Percentiles rank a stretch among this genome's conserved stretches.
These are phyloP conservation scores for Laodelphax striatellus DNA, from an alignment of 1,140 invertebrate species.

Conservation along the genomic window DNA sequence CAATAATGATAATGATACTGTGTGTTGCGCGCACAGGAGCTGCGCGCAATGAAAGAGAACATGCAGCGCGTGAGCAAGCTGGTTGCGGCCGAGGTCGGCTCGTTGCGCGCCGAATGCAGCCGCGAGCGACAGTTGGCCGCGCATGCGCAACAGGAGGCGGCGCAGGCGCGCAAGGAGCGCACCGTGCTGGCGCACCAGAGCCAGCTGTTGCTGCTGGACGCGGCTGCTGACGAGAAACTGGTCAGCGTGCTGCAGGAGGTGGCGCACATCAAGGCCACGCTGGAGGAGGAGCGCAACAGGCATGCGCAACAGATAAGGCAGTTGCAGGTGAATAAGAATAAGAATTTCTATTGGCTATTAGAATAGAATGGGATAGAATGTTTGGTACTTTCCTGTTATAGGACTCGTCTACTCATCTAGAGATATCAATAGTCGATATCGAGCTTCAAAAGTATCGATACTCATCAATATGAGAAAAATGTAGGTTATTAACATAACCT, in stretches of 20 bases:
- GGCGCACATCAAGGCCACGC: conserved; percentile 42
- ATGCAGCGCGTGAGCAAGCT: conserved; percentile 49
- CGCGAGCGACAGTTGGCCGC: conserved; percentile 44
- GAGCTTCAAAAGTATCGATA: no score
- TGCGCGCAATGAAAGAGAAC: conserved; percentile 42
- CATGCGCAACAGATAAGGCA: conserved; percentile 41
- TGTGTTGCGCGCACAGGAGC: no score
- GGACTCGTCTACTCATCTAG: no score
- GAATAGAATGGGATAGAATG: no score
- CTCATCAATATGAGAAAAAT: no score
- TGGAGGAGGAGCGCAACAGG: conserved; percentile 45
- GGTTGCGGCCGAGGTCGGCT: conserved; percentile 47
- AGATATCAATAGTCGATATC: no score
- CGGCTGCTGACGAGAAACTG: conserved; percentile 40
- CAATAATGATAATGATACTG: no score
- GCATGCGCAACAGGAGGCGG: conserved; percentile 35
- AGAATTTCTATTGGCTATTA: no score
- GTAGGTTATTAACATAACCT: no score
- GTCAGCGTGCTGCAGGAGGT: conserved; percentile 44
- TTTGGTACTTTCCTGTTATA: no score
- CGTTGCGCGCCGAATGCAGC: conserved; percentile 44
- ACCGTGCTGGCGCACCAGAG: conserved; percentile 53
- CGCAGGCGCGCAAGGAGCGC: conserved; percentile 41
- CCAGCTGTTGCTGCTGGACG: conserved; percentile 47
- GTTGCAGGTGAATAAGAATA: conserved; percentile 39